Conservation (phyloP, 2,888 invertebrate genomes). For the Oxyteleia sp. region DNA sequence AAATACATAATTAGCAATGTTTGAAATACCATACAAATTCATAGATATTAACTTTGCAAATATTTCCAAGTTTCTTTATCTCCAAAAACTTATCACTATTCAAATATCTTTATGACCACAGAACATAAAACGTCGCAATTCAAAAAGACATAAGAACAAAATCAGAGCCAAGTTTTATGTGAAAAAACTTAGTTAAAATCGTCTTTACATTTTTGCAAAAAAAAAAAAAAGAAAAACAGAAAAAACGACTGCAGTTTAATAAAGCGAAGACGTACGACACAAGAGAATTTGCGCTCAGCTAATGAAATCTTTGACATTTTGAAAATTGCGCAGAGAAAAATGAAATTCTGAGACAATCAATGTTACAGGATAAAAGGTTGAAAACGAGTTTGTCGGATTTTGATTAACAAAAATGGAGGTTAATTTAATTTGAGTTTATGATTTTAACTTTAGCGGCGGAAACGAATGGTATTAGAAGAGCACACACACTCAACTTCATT, state of each 20-base stretch:
- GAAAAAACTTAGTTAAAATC: no score
- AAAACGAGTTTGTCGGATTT: slow-evolving; percentile 32
- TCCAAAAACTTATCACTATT: no score
- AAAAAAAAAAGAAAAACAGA: no score
- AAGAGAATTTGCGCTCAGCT: background rate
- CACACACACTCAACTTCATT: slow-evolving; percentile 66
- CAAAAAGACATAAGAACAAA: no score
- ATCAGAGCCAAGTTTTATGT: no score
- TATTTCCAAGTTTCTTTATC: no score
- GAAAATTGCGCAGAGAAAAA: slow-evolving; percentile 21
- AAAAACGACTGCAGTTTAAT: background rate
- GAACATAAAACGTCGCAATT: no score
- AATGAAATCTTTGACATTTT: slow-evolving; percentile 10
- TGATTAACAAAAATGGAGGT: slow-evolving; percentile 57
- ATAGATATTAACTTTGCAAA: no score
- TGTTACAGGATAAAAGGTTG: slow-evolving; percentile 36
- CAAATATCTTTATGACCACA: no score
- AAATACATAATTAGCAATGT: no score
- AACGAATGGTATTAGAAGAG: slow-evolving; percentile 58
- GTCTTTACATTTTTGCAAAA: no score
- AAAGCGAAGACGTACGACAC: background rate
- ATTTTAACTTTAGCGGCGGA: slow-evolving; percentile 60
- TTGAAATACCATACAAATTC: no score
- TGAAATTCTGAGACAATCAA: slow-evolving; percentile 37
- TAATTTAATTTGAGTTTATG: slow-evolving; percentile 63